Conservation (phyloP, 2,888 invertebrate genomes). For the Nomada ferruginata region DNA sequence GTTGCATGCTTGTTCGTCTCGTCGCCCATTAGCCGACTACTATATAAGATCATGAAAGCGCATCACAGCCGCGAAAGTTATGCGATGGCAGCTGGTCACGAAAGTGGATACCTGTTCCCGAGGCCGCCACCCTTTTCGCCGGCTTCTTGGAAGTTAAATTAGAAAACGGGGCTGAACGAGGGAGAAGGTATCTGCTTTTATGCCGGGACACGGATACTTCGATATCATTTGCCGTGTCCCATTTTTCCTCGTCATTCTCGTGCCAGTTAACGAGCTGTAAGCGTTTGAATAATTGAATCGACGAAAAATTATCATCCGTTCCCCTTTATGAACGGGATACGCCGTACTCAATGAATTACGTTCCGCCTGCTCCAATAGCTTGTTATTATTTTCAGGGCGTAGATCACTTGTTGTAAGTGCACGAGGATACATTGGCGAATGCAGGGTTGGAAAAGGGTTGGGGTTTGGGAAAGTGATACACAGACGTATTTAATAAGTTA, state of each 20-base stretch:
- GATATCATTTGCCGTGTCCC: constrained; percentile 40
- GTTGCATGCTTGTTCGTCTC: constrained; percentile 52
- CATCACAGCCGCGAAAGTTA: constrained; percentile 65
- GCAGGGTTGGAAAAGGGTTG: too few species aligned
- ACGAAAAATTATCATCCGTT: not conserved
- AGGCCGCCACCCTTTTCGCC: constrained; percentile 19
- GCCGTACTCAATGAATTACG: not conserved
- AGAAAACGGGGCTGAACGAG: constrained; percentile 39
- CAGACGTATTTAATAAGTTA: too few species aligned
- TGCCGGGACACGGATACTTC: constrained; percentile 55
- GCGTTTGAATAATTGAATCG: constrained; percentile 52
- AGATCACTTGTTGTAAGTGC: not conserved
- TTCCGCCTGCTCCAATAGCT: too few species aligned
- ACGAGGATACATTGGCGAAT: too few species aligned
- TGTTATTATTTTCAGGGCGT: not conserved
- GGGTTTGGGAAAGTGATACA: too few species aligned
- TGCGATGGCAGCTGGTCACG: constrained; percentile 70
- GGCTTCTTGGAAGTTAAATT: constrained; percentile 55
- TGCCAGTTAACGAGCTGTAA: constrained; percentile 42
- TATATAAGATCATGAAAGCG: constrained; percentile 72
- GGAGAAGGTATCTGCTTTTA: constrained; percentile 31
- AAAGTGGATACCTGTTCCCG: constrained; percentile 54
- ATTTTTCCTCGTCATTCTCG: constrained; percentile 40
- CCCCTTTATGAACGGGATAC: not conserved
- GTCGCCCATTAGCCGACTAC: constrained; percentile 62